phyloP scores from a whole-genome alignment of 2,797 vertebrate genomes.

The Benthosema pterotum region DNA sequence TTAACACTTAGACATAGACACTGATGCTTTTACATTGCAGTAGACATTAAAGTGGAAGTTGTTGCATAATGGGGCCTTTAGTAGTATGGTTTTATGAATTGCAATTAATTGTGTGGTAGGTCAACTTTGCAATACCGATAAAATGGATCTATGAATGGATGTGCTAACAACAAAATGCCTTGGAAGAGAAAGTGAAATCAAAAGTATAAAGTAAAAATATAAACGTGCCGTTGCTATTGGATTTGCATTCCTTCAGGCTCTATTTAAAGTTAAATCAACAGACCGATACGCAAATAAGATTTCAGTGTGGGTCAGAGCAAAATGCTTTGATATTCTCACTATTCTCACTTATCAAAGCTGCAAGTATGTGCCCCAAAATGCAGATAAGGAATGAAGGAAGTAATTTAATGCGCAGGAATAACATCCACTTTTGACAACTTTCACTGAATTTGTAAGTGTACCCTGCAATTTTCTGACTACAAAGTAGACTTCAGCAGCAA shows the following conservation, averaged over 20 bases:
- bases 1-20: slow-evolving; percentile 35
- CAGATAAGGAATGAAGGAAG: background rate
- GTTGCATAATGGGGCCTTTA: background rate
- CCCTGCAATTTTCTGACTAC: slow-evolving; percentile 42
- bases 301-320: background rate
- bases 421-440: background rate
- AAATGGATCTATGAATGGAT: slow-evolving; percentile 2
- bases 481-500: slow-evolving; percentile 47
- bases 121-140: background rate
- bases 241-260: background rate
- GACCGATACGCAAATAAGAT: background rate
- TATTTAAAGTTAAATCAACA: background rate
- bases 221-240: too few species aligned
- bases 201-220: too few species aligned
- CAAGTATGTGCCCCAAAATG: too few species aligned
- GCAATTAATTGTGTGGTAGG: too few species aligned
- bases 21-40: slow-evolving; percentile 16
- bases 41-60: background rate
- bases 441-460: slow-evolving; percentile 13
- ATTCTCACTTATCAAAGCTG: too few species aligned
- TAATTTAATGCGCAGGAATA: background rate
- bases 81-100: too few species aligned
- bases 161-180: background rate
- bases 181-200: too few species aligned
- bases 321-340: too few species aligned